Evolutionary conservation across 2,797 vertebrate genomes (phyloP).

Genomic region (Serranus cabrilla): DNA sequence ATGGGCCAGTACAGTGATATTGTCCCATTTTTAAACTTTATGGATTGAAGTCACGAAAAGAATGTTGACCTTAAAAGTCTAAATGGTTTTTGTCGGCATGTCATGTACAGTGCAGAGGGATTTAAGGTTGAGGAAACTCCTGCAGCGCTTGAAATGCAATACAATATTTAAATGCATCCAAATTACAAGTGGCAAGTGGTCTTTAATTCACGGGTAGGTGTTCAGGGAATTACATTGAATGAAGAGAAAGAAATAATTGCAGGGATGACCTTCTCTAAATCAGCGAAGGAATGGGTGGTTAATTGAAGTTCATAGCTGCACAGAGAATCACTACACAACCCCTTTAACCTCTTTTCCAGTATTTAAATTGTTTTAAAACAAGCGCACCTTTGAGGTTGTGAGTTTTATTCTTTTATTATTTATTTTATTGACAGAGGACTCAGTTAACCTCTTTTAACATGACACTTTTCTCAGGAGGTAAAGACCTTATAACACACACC

Average conservation of each 20-base stretch:
- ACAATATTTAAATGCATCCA: background rate
- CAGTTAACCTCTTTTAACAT: background rate
- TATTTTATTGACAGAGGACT: background rate
- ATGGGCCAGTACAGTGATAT: background rate
- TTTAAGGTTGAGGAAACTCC: background rate
- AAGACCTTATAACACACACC: no score
- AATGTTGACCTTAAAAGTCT: background rate
- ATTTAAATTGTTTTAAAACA: background rate
- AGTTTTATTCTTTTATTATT: background rate
- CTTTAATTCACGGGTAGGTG: background rate
- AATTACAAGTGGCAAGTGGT: background rate
- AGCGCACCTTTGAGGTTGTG: background rate
- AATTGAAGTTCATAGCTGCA: constrained; percentile 13
- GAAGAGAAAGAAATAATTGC: constrained; percentile 21
- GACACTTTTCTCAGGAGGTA: background rate
- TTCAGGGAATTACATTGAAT: background rate
- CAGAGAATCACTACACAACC: background rate
- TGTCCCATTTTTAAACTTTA: background rate
- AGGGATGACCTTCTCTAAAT: constrained; percentile 30
- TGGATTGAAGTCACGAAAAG: background rate
- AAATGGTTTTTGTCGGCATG: background rate
- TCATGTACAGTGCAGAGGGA: background rate
- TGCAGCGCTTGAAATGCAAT: background rate
- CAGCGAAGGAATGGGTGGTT: background rate
- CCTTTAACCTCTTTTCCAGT: background rate